Evolutionary conservation across 2,888 invertebrate genomes (phyloP), one percentile per base, ranked within the genome.

Genomic region (Hypercompe scribonia): DNA sequence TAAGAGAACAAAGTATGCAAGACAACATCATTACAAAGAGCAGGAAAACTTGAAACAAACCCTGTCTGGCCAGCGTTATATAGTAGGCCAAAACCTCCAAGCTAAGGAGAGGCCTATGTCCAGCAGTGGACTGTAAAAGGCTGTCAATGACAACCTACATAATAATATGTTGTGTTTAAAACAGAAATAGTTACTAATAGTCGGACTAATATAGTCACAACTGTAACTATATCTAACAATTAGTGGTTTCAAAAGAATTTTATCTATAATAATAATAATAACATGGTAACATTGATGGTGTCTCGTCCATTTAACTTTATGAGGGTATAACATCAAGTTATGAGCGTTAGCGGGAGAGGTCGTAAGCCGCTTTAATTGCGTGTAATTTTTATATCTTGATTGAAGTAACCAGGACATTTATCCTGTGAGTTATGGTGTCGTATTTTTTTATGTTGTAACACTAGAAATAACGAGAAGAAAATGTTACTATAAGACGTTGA

Each of bases 311-410:
- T 77, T 73, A 67, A 75, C 66, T 81, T 77, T 74, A 82, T 72
- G 70, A 75, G 54, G 58, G 36, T 68, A 65, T 74, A 42, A 71
- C 73, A 81, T 61, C 8, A 31, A 61, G 18, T 61, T 78, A 75
- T 79, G 65, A 65, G 71, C 72, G 68, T 61, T 31, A 31, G 18
- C 75, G 75, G 46, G 63, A 36, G 78, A 83, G 92, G 87, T 88
- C 90, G 80, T 76, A 78, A 15, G 90, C 78, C 90, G 85, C 84
- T 87, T 89, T 93, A 93, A 93, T 93, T 93, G 91, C 88, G 80
- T 85, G 90, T 92, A 90, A 91, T 92, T 91, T 92, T 92, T 88
- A 92, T 88, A 86, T 90, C 89, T 91, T 88, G 89, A 90, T 91
- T 87, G 87, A 89, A 89, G 31, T 61, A 18, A 61, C 61, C 88